A percentile compares a stretch with the other conserved stretches of the same genome.
Evolutionary conservation across 1,140 invertebrate species (phyloP).

Genomic region (Solen grandis): DNA sequence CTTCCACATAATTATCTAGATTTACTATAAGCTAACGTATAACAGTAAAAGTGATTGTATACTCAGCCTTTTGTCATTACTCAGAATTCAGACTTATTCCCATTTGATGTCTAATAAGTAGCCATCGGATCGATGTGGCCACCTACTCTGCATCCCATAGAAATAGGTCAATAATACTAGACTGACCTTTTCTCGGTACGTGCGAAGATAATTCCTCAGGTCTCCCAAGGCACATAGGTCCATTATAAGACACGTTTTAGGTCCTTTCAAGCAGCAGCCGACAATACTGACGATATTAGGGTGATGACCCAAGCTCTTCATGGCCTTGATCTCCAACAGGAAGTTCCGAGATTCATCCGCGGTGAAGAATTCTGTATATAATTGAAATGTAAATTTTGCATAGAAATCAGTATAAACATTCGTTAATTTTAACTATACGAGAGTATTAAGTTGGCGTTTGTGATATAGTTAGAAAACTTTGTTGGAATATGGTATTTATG

Average conservation of each 20-base stretch:
- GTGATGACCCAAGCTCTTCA: constrained; percentile 77
- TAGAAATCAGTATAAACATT: constrained; percentile 18
- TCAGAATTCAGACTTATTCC: too few relatives aligned
- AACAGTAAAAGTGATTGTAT: too few relatives aligned
- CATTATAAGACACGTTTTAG: constrained; percentile 86
- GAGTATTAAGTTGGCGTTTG: neutral
- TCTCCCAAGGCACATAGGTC: constrained; percentile 96
- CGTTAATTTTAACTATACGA: neutral
- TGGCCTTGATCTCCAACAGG: constrained; percentile 74
- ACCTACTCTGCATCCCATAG: too few relatives aligned
- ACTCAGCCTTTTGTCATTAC: too few relatives aligned
- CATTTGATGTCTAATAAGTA: too few relatives aligned
- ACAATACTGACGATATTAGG: constrained; percentile 76
- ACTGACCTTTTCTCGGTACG: constrained; percentile 84
- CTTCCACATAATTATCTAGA: too few relatives aligned
- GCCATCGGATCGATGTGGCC: too few relatives aligned
- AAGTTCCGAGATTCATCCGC: constrained; percentile 72
- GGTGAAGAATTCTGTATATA: constrained; percentile 65
- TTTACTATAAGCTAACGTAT: too few relatives aligned
- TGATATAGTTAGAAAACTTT: neutral
- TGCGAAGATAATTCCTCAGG: constrained; percentile 91
- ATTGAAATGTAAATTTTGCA: neutral
- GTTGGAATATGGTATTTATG: neutral
- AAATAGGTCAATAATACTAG: too few relatives aligned
- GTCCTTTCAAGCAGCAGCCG: constrained; percentile 71